A percentile compares a stretch with the other conserved stretches of the same genome.
These are phyloP conservation scores for Rambutsinella grinnellia DNA, from an alignment of 2,888 invertebrate genomes.

Conservation along the genomic window DNA sequence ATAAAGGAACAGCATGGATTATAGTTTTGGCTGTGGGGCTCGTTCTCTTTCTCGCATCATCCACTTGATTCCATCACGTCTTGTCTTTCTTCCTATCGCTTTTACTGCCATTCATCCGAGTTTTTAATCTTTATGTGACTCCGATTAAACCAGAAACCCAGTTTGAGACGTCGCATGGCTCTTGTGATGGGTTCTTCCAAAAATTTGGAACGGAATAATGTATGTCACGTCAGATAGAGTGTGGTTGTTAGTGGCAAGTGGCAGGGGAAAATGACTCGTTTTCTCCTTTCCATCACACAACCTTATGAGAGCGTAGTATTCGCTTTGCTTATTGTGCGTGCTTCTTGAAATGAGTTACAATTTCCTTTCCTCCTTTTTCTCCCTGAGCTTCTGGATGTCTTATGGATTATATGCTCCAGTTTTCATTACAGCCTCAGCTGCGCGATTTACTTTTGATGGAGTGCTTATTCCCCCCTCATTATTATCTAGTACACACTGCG, in stretches of 20 bases:
- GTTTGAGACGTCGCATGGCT: conserved; percentile 13
- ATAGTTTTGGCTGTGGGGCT: neutral
- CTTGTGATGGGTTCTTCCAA: conserved; percentile 17
- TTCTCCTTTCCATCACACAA: neutral
- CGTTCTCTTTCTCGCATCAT: too few species aligned
- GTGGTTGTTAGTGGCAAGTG: neutral
- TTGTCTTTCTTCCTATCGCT: conserved; percentile 4
- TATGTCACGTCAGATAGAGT: neutral
- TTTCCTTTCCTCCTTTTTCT: neutral
- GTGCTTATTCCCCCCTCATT: neutral
- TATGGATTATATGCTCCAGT: conserved; percentile 28
- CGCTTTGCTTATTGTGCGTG: too few species aligned
- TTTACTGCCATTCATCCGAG: conserved; percentile 34
- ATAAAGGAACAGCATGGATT: neutral
- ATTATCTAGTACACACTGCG: too few species aligned
- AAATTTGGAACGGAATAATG: conserved; percentile 14
- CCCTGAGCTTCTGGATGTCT: conserved; percentile 23
- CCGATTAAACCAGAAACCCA: conserved; percentile 53
- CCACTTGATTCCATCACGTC: conserved; percentile 28
- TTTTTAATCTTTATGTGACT: conserved; percentile 29
- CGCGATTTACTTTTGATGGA: neutral
- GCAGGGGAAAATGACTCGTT: neutral
- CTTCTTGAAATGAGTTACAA: neutral
- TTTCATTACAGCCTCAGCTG: conserved; percentile 15
- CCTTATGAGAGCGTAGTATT: too few species aligned